These are phyloP conservation scores for Tragelaphus strepsiceros DNA, from an alignment of 2,113 vertebrate species.

Conservation along the genomic window DNA sequence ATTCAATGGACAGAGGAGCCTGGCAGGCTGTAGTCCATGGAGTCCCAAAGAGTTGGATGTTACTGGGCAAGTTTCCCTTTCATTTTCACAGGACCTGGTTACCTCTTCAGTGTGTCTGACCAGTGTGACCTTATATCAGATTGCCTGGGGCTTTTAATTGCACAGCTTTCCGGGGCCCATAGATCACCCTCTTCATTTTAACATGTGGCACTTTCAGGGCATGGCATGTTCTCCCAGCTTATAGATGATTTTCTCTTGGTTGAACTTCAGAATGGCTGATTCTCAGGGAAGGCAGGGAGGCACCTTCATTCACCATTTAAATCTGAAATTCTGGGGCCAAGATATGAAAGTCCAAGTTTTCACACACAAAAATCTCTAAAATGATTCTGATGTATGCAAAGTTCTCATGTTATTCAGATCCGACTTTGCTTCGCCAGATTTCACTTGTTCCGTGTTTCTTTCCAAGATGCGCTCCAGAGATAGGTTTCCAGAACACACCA, in stretches of 20 bases:
- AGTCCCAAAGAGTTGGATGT: neutral
- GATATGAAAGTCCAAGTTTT: neutral
- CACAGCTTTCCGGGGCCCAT: neutral
- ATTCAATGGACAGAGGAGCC: neutral
- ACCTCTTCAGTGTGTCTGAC: neutral
- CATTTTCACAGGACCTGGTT: neutral
- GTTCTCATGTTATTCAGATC: neutral
- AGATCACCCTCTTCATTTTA: neutral
- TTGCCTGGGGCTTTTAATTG: neutral
- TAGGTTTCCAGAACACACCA: neutral
- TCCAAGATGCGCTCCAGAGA: neutral
- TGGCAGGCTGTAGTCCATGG: neutral
- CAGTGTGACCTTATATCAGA: neutral
- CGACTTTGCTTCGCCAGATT: neutral
- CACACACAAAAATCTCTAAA: neutral
- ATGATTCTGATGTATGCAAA: neutral
- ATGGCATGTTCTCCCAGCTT: neutral
- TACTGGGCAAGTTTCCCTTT: neutral
- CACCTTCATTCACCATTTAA: neutral
- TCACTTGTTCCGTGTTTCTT: neutral
- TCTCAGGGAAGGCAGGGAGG: neutral
- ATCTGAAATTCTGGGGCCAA: neutral
- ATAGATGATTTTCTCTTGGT: neutral
- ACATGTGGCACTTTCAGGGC: accelerated
- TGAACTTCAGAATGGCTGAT: neutral